These are phyloP conservation scores for Sinopyrophorus schimmeli DNA, from an alignment of 2,888 invertebrate species.

Conservation along the genomic window DNA sequence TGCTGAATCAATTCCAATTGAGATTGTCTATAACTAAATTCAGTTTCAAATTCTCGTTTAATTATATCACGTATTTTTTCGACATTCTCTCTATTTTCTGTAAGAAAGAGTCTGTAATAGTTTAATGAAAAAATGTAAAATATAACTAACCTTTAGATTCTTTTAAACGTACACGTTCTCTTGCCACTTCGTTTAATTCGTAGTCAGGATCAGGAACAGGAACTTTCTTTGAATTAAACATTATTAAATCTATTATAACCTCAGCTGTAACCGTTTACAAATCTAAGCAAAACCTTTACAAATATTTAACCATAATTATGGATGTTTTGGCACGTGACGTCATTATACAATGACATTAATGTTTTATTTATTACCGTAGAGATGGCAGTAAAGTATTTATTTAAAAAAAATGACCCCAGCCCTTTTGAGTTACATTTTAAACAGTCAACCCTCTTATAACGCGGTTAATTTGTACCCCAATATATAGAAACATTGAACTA, in stretches of 20 bases:
- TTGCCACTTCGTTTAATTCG: slow-evolving; percentile 42
- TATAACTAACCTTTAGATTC: slow-evolving; percentile 43
- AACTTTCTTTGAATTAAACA: slow-evolving; percentile 22
- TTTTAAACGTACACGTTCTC: slow-evolving; percentile 43
- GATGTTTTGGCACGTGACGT: too few species aligned
- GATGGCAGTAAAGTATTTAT: too few species aligned
- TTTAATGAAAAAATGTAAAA: background rate
- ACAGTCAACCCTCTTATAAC: too few species aligned
- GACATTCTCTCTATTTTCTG: slow-evolving; percentile 62
- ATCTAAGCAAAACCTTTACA: too few species aligned
- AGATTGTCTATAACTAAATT: slow-evolving; percentile 68
- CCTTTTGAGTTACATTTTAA: too few species aligned
- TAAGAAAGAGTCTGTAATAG: slow-evolving; percentile 28
- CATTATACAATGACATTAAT: too few species aligned
- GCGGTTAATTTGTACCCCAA: too few species aligned
- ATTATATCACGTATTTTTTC: slow-evolving; percentile 69
- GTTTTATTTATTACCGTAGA: too few species aligned
- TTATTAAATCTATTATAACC: slow-evolving; percentile 4
- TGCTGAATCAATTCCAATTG: slow-evolving; percentile 73
- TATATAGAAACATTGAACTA: too few species aligned
- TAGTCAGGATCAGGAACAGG: slow-evolving; percentile 47
- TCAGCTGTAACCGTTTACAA: too few species aligned
- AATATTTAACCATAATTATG: too few species aligned
- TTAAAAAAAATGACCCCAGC: too few species aligned
- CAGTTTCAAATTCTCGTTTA: slow-evolving; percentile 71